Conservation (phyloP, 92 coral and sea anemone genomes). For the Meandrina meandrites region DNA sequence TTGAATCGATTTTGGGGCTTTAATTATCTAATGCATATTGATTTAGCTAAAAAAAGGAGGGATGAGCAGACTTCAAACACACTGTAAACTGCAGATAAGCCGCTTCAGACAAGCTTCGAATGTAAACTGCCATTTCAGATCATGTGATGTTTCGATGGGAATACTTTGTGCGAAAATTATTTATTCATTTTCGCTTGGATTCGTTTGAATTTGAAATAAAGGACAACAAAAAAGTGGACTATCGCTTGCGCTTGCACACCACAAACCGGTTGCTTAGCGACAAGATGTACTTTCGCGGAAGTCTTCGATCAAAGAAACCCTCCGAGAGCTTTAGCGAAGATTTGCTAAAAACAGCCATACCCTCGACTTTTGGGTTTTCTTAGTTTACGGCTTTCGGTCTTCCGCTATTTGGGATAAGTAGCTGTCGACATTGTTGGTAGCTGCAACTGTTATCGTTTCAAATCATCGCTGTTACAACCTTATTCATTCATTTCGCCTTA, state of each 20-base stretch:
- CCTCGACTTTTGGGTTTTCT: not conserved
- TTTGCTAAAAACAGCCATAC: not conserved
- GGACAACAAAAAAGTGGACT: too few relatives aligned
- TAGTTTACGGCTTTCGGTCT: not conserved
- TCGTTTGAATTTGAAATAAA: too few relatives aligned
- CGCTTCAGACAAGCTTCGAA: too few relatives aligned
- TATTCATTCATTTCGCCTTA: not conserved
- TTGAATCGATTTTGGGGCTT: constrained; percentile 17
- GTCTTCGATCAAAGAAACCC: not conserved
- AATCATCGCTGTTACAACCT: not conserved
- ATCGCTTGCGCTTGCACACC: too few relatives aligned
- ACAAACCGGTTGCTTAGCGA: not conserved
- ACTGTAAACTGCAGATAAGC: not conserved
- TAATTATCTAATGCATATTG: not conserved
- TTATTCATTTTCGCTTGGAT: too few relatives aligned
- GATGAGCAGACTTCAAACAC: not conserved
- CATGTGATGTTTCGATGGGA: too few relatives aligned
- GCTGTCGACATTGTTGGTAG: not conserved
- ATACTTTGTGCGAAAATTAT: too few relatives aligned
- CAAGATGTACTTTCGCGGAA: not conserved
- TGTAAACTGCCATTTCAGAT: too few relatives aligned
- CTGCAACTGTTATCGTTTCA: not conserved
- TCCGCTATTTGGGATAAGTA: not conserved
- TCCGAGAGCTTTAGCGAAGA: not conserved
- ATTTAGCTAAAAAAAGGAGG: not conserved